Evolutionary conservation across 1,140 invertebrate genomes (phyloP).

Genomic region (Pseudobourletiella spinata): DNA sequence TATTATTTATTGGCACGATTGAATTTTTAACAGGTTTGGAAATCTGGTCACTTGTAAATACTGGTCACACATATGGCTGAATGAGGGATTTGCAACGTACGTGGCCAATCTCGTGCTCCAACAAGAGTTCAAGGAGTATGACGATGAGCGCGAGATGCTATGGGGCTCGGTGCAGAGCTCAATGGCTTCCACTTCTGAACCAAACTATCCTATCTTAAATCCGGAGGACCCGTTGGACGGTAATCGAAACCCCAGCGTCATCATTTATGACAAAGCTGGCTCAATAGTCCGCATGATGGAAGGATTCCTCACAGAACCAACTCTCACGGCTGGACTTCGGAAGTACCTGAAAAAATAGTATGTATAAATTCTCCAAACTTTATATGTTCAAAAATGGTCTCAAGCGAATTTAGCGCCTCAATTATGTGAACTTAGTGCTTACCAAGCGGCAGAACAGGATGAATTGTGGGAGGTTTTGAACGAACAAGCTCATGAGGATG

Average conservation of each 20-base stretch:
- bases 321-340: constrained; percentile 52
- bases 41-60: constrained; percentile 38
- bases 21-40: constrained; percentile 25
- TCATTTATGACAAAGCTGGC: constrained; percentile 43
- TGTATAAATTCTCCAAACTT: not conserved
- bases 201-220: not conserved
- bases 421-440: constrained; percentile 47
- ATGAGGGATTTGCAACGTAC: not conserved
- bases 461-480: constrained; percentile 76
- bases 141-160: not conserved
- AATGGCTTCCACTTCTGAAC: not conserved
- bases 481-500: constrained; percentile 54
- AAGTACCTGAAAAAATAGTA: constrained; percentile 44
- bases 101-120: not conserved
- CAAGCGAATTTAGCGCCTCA: too few species aligned
- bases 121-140: not conserved
- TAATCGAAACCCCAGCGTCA: not conserved
- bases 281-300: constrained; percentile 66
- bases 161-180: not conserved
- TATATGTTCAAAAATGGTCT: not conserved
- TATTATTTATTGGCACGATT: constrained; percentile 4
- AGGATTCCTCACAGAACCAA: constrained; percentile 53
- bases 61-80: constrained; percentile 38
- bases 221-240: not conserved
- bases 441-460: constrained; percentile 67